These are phyloP conservation scores for Tinea trinotella DNA, from an alignment of 2,888 invertebrate species.

Conservation along the genomic window DNA sequence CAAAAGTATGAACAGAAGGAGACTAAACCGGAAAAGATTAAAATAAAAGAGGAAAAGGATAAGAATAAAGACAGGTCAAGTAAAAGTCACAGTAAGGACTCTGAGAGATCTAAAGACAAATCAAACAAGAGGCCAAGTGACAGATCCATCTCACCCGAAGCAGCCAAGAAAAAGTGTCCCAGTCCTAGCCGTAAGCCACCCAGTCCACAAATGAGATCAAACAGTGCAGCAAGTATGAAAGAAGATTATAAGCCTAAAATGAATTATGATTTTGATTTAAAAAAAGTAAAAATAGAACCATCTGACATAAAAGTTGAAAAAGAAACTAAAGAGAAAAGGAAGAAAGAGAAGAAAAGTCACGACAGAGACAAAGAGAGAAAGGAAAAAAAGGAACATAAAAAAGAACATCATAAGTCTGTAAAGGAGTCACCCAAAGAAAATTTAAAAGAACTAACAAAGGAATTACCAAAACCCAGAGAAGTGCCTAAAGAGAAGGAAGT, in stretches of 20 bases:
- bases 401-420: constrained; percentile 60
- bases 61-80: constrained; percentile 57
- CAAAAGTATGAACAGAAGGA: constrained; percentile 65
- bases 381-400: constrained; percentile 70
- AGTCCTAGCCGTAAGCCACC: constrained; percentile 47
- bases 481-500: constrained; percentile 41
- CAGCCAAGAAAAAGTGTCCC: constrained; percentile 47
- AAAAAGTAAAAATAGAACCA: constrained; percentile 55
- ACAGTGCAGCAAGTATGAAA: constrained; percentile 56
- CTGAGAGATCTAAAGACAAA: constrained; percentile 70
- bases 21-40: constrained; percentile 53
- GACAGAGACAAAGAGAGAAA: constrained; percentile 75
- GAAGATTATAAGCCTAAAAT: constrained; percentile 58
- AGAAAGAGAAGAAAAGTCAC: constrained; percentile 76
- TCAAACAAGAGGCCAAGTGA: constrained; percentile 63
- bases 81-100: constrained; percentile 70
- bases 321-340: constrained; percentile 68
- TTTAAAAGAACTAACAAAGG: constrained; percentile 44
- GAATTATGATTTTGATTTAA: constrained; percentile 41
- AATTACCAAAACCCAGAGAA: constrained; percentile 42
- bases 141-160: constrained; percentile 52
- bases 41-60: constrained; percentile 62
- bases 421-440: constrained; percentile 59
- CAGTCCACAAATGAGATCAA: constrained; percentile 51
- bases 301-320: constrained; percentile 69